Percentiles rank a stretch among this genome's conserved stretches.
Conservation (phyloP, 2,888 invertebrate species). For the Tenthredo amoena region DNA sequence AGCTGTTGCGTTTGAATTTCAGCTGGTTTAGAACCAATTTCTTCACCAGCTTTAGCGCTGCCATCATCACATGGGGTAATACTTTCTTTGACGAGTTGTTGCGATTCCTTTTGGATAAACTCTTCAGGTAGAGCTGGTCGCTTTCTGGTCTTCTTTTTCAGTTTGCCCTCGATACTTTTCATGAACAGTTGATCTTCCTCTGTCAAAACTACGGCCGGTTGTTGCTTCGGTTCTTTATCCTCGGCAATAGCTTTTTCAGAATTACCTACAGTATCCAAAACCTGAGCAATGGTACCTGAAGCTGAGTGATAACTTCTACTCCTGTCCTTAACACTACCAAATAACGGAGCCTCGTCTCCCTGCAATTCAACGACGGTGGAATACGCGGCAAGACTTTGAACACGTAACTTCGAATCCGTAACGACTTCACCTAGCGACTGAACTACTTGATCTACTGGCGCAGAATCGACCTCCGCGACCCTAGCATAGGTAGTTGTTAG, state of each 20-base stretch:
- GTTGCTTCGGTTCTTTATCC: slow-evolving; percentile 41
- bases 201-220: slow-evolving; percentile 14
- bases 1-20: neutral
- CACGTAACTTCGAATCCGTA: slow-evolving; percentile 41
- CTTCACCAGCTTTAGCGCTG: slow-evolving; percentile 10
- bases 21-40: slow-evolving; percentile 23
- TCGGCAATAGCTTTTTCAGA: neutral
- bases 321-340: slow-evolving; percentile 74
- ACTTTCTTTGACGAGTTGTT: slow-evolving; percentile 38
- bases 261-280: slow-evolving; percentile 20
- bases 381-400: slow-evolving; percentile 48
- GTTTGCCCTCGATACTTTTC: slow-evolving; percentile 61
- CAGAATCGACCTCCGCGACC: slow-evolving; percentile 59
- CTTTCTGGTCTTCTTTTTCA: slow-evolving; percentile 64
- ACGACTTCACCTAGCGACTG: slow-evolving; percentile 42
- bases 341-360: slow-evolving; percentile 65
- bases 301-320: slow-evolving; percentile 55
- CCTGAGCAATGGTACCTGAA: slow-evolving; percentile 23
- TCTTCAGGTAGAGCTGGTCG: slow-evolving; percentile 60
- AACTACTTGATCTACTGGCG: slow-evolving; percentile 51
- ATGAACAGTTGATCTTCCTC: slow-evolving; percentile 56
- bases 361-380: slow-evolving; percentile 54
- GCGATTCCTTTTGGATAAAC: slow-evolving; percentile 58
- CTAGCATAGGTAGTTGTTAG: slow-evolving; percentile 71
- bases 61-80: neutral